Base-by-base conservation (phyloP, 2,113 vertebrate species). In the Uria aalge region DNA sequence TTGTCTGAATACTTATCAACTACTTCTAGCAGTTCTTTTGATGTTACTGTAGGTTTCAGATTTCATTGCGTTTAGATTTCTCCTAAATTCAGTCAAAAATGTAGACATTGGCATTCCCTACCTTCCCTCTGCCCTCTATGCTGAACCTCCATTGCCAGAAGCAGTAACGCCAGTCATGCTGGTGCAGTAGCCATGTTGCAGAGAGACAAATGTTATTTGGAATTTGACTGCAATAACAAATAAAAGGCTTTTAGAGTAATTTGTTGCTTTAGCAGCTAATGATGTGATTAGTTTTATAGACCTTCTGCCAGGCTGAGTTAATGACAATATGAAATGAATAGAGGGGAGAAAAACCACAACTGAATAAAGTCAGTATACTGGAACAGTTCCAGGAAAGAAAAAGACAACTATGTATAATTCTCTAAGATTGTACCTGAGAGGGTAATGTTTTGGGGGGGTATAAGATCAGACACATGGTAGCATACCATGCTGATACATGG, bases 271-370 rank as follows among this genome's bases (percentile, higher is more conserved):
- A 94, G 82, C 84, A 91, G 83, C 62, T 96, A 91, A 96, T 68
- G 76, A 55, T 50, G 85, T 91, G 76, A 92, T 97, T 74, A 93
- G 86, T 75, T 95, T 84, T 94, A 89, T 79, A 91, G 92, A 87
- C 85, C 76, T 94, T 91, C 85, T 97, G 95, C 84, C 78, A 79
- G 93, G 72, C 82, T 93, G 56, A n/a, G 85, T 96, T 96, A 96
- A 96, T 93, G 87, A 64, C 75, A 75, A 82, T 90, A 88, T 38
- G n/a, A 86, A 97, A 95, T 87, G 71, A 91, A 85, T 63, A 87
- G 73, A 72, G 43, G 84, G 32, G 68, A 64, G 38, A n/a, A 66
- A 60, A 69, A 15, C 18, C 4, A n/a, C 17, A 8, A 12, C 40
- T 45, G 92, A 92, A 66, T 43, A 77, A 90, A 96, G 88, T 96